Conservation (phyloP, 2,113 vertebrate genomes). For the Actenoides hombroni region DNA sequence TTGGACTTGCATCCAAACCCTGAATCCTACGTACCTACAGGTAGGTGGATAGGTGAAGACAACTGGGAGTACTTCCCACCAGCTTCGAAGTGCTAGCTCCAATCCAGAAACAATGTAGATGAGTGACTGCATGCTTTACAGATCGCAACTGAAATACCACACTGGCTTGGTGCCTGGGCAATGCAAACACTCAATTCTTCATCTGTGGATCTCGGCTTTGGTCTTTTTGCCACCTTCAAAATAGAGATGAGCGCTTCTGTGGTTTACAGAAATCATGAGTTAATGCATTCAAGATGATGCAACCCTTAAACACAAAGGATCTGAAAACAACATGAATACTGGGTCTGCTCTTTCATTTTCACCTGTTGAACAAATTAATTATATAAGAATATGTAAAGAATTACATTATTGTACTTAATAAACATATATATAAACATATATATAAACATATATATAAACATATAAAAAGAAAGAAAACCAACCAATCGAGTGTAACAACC, state of each 20-base stretch:
- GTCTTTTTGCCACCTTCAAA: not conserved
- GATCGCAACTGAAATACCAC: constrained; percentile 17
- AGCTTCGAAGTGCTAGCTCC: constrained; percentile 15
- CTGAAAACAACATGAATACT: not conserved
- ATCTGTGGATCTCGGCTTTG: not conserved
- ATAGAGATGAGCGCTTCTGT: not conserved
- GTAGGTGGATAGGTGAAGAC: constrained; percentile 62
- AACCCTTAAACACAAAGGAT: not conserved
- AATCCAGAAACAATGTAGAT: constrained; percentile 40
- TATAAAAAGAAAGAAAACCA: not conserved
- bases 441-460: not conserved
- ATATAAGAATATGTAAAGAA: not conserved
- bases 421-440: not conserved
- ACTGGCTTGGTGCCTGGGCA: constrained; percentile 26
- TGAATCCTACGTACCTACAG: not conserved
- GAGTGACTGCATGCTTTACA: constrained; percentile 31
- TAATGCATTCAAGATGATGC: not conserved
- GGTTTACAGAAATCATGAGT: not conserved
- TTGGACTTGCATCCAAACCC: not conserved
- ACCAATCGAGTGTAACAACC: not conserved
- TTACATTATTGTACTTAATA: not conserved
- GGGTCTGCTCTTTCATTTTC: not conserved
- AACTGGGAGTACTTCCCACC: constrained; percentile 51
- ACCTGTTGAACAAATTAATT: not conserved
- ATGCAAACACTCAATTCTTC: constrained; percentile 3